Percentiles rank a stretch among this genome's conserved stretches.
phyloP scores from a whole-genome alignment of 2,113 vertebrate species.

The Psittacula cyanocephala region DNA sequence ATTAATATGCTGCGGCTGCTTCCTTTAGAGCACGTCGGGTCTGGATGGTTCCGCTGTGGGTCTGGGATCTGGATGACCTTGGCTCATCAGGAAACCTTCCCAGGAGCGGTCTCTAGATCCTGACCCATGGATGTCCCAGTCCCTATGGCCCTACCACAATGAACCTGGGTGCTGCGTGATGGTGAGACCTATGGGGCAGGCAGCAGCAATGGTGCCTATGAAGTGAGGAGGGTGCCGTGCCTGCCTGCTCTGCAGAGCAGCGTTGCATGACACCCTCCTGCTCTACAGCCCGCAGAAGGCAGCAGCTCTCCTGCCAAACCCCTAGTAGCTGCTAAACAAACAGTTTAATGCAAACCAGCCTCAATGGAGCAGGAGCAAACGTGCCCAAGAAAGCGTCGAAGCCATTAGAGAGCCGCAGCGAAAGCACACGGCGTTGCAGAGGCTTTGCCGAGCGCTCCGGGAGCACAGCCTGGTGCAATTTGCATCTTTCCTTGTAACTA shows the following conservation, averaged over 20 bases:
- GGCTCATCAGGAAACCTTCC: background rate
- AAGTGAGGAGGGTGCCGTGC: rapidly evolving
- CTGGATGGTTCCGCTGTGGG: background rate
- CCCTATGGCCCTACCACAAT: rapidly evolving
- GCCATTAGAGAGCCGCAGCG: background rate
- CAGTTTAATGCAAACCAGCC: conserved; percentile 51
- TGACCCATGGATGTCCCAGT: rapidly evolving
- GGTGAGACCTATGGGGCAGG: rapidly evolving
- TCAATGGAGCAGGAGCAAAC: background rate
- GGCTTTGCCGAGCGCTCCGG: background rate
- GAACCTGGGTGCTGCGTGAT: rapidly evolving
- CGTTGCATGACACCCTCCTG: background rate
- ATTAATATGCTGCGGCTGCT: conserved; percentile 5
- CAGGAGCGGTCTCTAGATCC: background rate
- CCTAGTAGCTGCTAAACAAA: conserved; percentile 54
- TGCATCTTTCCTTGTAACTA: background rate
- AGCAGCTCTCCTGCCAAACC: conserved; percentile 20
- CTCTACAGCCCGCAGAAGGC: background rate
- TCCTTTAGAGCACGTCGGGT: background rate
- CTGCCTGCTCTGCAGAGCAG: background rate
- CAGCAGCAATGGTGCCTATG: rapidly evolving
- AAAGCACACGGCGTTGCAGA: background rate
- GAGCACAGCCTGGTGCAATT: background rate
- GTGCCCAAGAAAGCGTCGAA: conserved; percentile 28
- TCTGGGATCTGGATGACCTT: conserved; percentile 31